Conservation (phyloP, 2,888 invertebrate genomes). For the Rapana venosa region DNA sequence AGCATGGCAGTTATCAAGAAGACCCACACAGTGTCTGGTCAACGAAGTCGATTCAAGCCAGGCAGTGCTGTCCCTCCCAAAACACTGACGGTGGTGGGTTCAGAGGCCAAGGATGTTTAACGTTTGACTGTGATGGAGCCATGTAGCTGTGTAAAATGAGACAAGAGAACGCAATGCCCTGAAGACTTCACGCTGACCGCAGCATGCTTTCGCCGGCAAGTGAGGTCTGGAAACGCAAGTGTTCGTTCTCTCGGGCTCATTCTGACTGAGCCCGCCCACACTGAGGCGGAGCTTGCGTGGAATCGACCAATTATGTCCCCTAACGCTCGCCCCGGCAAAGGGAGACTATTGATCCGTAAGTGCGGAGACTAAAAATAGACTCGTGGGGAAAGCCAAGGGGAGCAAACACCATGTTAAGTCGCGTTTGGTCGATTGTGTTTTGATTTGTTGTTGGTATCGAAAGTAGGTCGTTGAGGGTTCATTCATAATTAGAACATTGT, state of each 20-base stretch:
- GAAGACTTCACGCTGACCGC: neutral
- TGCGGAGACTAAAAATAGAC: constrained; percentile 18
- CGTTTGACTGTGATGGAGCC: too few relatives aligned
- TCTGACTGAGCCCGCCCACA: neutral
- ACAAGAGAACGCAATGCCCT: neutral
- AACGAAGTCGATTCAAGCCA: too few relatives aligned
- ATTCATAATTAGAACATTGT: neutral
- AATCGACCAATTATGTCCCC: constrained; percentile 26
- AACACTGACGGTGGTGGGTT: too few relatives aligned
- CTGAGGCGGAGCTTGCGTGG: constrained; percentile 16
- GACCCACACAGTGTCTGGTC: too few relatives aligned
- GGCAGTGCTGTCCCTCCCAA: too few relatives aligned
- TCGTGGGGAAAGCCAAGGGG: neutral
- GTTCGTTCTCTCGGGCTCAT: neutral
- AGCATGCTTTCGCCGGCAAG: neutral
- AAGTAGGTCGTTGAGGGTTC: neutral
- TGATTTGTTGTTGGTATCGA: neutral
- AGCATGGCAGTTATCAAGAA: too few relatives aligned
- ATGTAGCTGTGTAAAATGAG: too few relatives aligned
- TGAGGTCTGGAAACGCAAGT: neutral
- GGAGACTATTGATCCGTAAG: constrained; percentile 19
- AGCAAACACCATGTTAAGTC: neutral
- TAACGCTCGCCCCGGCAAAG: constrained; percentile 20
- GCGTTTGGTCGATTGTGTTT: neutral
- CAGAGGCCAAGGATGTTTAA: too few relatives aligned